Conservation (phyloP, 2,888 invertebrate genomes). For the Microctonus brassicae region DNA sequence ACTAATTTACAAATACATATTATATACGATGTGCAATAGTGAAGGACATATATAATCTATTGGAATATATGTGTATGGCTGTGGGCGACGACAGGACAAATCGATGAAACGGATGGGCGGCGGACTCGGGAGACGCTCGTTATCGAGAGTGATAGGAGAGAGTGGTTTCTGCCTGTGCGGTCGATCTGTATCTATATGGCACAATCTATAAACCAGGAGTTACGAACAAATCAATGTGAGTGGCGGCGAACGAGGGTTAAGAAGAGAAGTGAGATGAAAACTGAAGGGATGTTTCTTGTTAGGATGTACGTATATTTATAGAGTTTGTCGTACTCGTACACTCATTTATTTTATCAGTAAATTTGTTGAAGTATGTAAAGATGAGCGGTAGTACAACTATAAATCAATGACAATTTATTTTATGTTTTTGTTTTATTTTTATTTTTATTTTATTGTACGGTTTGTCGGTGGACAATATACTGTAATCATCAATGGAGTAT, state of each 20-base stretch:
- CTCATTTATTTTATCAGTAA: constrained; percentile 55
- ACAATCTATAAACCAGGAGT: constrained; percentile 61
- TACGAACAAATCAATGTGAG: constrained; percentile 67
- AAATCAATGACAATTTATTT: not conserved
- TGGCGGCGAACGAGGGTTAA: constrained; percentile 51
- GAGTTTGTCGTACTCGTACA: constrained; percentile 30
- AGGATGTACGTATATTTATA: constrained; percentile 18
- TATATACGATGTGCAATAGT: not conserved
- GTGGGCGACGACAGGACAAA: constrained; percentile 17
- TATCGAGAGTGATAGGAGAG: constrained; percentile 38
- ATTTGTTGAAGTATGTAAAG: not conserved
- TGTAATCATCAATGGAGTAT: too few species aligned
- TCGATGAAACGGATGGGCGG: constrained; percentile 25
- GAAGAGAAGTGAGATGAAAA: constrained; percentile 20
- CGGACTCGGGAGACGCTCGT: constrained; percentile 33
- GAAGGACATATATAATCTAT: not conserved
- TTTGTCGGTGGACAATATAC: too few species aligned
- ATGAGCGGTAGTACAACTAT: not conserved
- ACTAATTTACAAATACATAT: not conserved
- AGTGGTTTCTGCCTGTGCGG: constrained; percentile 32
- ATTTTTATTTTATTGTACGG: not conserved
- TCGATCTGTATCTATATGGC: constrained; percentile 23
- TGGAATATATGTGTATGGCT: constrained; percentile 1
- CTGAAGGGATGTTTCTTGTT: constrained; percentile 28
- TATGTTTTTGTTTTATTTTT: not conserved